Conservation (phyloP, 2,113 vertebrate genomes). For the Cromileptes altivelis region DNA sequence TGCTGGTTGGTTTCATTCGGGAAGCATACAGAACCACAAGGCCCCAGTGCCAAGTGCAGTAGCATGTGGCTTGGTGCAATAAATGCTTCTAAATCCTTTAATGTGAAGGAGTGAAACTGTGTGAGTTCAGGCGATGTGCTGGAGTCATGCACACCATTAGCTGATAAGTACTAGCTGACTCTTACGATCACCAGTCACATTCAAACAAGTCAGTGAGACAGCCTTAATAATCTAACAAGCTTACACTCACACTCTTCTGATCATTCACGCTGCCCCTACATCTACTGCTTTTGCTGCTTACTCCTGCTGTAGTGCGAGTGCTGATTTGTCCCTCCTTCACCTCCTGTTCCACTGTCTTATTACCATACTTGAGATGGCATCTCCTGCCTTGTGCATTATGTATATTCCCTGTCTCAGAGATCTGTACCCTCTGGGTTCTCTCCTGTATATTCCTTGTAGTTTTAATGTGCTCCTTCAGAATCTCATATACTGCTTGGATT, state of each 20-base stretch:
- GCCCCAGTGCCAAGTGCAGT: slow-evolving; percentile 23
- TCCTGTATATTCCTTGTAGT: slow-evolving; percentile 60
- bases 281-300: slow-evolving; percentile 47
- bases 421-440: slow-evolving; percentile 63
- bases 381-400: slow-evolving; percentile 72
- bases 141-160: slow-evolving; percentile 57
- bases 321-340: slow-evolving; percentile 37
- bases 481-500: slow-evolving; percentile 44
- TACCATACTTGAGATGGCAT: slow-evolving; percentile 63
- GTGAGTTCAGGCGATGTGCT: slow-evolving; percentile 35
- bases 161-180: slow-evolving; percentile 57
- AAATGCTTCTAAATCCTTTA: slow-evolving; percentile 45
- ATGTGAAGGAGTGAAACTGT: slow-evolving; percentile 44
- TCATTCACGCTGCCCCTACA: slow-evolving; percentile 52
- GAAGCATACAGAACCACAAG: slow-evolving; percentile 28
- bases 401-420: slow-evolving; percentile 64
- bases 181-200: slow-evolving; percentile 59
- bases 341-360: slow-evolving; percentile 56
- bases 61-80: slow-evolving; percentile 18
- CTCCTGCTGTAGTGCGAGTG: slow-evolving; percentile 33
- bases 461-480: slow-evolving; percentile 54
- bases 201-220: slow-evolving; percentile 56
- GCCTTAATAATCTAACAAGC: slow-evolving; percentile 66
- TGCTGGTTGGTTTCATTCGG: slow-evolving; percentile 20
- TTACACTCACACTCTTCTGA: slow-evolving; percentile 54